Base-by-base conservation (phyloP, 2,797 vertebrate genomes). In the Sebastes itinus region DNA sequence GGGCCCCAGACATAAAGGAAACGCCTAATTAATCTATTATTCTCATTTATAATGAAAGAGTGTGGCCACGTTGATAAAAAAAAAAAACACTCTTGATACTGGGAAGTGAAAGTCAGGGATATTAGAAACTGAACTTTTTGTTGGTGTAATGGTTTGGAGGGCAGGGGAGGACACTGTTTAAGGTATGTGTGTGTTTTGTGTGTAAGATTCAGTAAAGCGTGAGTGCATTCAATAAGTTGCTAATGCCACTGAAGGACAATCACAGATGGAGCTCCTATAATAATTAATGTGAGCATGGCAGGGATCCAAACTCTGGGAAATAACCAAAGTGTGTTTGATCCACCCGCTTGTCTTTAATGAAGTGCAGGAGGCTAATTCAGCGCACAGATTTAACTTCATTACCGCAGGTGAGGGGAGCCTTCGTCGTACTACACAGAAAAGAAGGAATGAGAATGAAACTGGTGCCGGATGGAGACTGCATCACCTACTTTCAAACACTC, bases 221-320 rank as follows among this genome's bases (percentile, higher is more conserved):
- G 86, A 84, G 86, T 89, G 87, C 76, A 90, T 94, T 94, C 90
- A 93, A 89, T 94, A 93, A 89, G 88, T 85, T 89, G 85, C 90
- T 91, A 85, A 90, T 86, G 85, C 89, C 90, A 91, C 92, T 92
- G 92, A 93, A 95, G 93, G 94, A 95, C 91, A 94, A 94, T 94
- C 92, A 89, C 94, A 95, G 92, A 95, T 94, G 92, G 95, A 94
- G 94, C 92, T 84, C 84, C 88, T 90, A 93, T 95, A 93, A 94
- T 96, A 95, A 96, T 95, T 95, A 95, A 95, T 93, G 92, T 92
- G 92, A 87, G 82, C 88, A 88, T 95, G 96, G 95, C 94, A 91
- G 90, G 77, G 87, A 90, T 95, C 95, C 95, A 96, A 94, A 93
- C 89, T 89, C 89, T 87, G 89, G 84, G 87, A 93, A 93, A 94